These are phyloP conservation scores for Podocnemis expansa DNA, from an alignment of 2,113 vertebrate species.

Conservation along the genomic window DNA sequence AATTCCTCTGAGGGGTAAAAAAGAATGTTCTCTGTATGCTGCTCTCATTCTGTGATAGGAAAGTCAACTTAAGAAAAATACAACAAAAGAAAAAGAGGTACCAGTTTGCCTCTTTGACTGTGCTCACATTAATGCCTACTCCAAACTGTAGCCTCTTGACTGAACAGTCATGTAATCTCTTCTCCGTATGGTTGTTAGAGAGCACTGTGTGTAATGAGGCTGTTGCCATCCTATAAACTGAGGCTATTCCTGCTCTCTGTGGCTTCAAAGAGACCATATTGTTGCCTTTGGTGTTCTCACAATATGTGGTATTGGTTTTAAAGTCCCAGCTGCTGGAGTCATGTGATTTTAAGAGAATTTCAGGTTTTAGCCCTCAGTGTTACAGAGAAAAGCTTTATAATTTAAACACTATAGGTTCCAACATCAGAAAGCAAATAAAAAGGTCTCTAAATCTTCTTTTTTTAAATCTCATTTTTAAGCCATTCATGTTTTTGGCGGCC, in stretches of 20 bases:
- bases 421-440: neutral
- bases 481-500: neutral
- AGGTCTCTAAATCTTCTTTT: neutral
- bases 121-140: conserved; percentile 10
- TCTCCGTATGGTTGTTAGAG: conserved; percentile 16
- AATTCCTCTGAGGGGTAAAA: conserved; percentile 1
- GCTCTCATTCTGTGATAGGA: neutral
- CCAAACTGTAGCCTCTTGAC: conserved; percentile 14
- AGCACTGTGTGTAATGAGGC: conserved; percentile 56
- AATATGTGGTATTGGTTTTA: conserved; percentile 24
- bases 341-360: neutral
- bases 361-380: neutral
- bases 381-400: conserved; percentile 8
- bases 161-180: conserved; percentile 28
- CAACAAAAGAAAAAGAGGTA: neutral
- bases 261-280: conserved; percentile 24
- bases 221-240: conserved; percentile 35
- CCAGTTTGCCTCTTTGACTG: neutral
- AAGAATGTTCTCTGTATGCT: neutral
- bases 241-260: conserved; percentile 34
- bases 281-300: neutral
- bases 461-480: neutral
- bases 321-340: neutral
- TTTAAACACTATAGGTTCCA: neutral
- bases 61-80: neutral